Evolutionary conservation across 2,113 vertebrate genomes (phyloP), one percentile per base, ranked within the genome.

Genomic region (Lamprotornis superbus): DNA sequence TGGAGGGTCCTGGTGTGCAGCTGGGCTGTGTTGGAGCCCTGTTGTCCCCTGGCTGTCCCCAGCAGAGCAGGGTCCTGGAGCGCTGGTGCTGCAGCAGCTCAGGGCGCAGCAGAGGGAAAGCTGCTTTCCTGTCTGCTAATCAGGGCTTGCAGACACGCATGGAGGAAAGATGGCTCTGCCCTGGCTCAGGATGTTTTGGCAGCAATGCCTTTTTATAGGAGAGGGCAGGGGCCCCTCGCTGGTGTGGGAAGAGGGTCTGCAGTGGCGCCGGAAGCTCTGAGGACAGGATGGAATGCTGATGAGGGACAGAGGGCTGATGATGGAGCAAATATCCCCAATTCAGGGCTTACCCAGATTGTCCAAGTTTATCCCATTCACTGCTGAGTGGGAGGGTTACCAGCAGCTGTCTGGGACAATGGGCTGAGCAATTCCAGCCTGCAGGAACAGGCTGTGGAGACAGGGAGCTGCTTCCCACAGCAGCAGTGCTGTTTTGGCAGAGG

Each of bases 181-280:
- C 83, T 88, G 81, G 63, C 91, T 97, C 97, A 95, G 97, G 96
- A 97, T 98, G 96, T 96, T 96, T 96, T 92, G 84, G 93, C 95
- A 86, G 31, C 49, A 60, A 17, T 63, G 83, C 44, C 95, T 98
- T 93, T 97, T 97, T 97, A 96, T 97, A 97, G 90, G 53, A 73
- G 77, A 49, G 46, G 49, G 71, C 61, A 76, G 83, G 71, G 83
- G 76, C 57, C 80, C 79, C 67, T 82, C 0, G 2, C 44, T 74
- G 61, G 7, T 31, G 52, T 0, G 1, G 65, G 83, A 84, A 28
- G 55, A 33, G 81, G 68, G 53, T 67, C 90, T 64, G 2, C 80
- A 44, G 61, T 2, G 7, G 23, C 84, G 47, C 2, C 0, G 8
- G 21, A 64, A 57, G 18, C 4, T 0, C 21, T 33, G 73, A 18